Evolutionary conservation across 2,888 invertebrate genomes (phyloP).

Genomic region (Eueremaeus valkanovi): DNA sequence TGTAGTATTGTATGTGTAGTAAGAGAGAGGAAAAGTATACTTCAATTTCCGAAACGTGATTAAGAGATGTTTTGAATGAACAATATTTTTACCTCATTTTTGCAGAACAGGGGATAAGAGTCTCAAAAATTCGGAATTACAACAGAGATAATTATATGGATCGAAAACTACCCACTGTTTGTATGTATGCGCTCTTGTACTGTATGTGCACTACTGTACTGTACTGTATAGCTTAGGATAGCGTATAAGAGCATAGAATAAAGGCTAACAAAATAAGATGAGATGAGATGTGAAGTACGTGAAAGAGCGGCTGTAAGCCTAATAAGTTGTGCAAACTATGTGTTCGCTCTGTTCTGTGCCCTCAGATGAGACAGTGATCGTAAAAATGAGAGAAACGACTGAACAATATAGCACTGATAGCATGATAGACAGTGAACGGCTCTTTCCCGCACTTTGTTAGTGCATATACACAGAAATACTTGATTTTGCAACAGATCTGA

Average conservation of each 20-base stretch:
- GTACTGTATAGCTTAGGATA: background rate
- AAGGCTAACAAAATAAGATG: constrained; percentile 19
- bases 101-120: background rate
- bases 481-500: constrained; percentile 19
- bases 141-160: constrained; percentile 26
- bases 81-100: constrained; percentile 1
- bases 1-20: no score
- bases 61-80: constrained; percentile 25
- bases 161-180: background rate
- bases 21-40: constrained; percentile 9
- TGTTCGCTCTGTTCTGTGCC: constrained; percentile 13
- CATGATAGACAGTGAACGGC: background rate
- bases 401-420: background rate
- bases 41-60: constrained; percentile 36
- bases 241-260: background rate
- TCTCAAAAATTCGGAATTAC: constrained; percentile 17
- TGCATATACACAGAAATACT: background rate
- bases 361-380: constrained; percentile 13
- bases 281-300: constrained; percentile 28
- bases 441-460: constrained; percentile 9
- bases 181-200: background rate
- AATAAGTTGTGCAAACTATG: constrained; percentile 33
- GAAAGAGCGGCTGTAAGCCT: constrained; percentile 24
- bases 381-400: constrained; percentile 9
- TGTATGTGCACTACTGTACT: background rate